phyloP scores from a whole-genome alignment of 92 coral and sea anemone genomes.

The Plumapathes pennacea region DNA sequence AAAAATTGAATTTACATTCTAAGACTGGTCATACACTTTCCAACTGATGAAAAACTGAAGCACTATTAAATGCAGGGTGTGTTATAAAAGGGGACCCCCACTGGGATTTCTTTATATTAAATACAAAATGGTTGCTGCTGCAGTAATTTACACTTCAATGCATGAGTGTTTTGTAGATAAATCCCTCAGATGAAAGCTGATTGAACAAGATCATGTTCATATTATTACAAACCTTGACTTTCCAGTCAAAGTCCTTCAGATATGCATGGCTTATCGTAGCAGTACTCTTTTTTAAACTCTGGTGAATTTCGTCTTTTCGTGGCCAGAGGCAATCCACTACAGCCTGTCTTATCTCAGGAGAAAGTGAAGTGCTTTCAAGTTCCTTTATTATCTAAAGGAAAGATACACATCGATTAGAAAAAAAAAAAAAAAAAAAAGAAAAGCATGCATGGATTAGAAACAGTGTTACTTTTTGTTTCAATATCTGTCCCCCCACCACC shows the following conservation, averaged over 20 bases:
- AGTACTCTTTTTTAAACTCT: slow-evolving; percentile 65
- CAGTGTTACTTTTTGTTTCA: too few relatives aligned
- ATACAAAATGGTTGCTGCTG: neutral
- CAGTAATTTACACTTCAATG: neutral
- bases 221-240: slow-evolving; percentile 85
- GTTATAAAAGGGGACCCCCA: too few relatives aligned
- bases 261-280: slow-evolving; percentile 77
- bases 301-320: slow-evolving; percentile 78
- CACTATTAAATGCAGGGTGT: too few relatives aligned
- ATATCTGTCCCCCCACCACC: too few relatives aligned
- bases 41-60: neutral
- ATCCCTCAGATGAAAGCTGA: too few relatives aligned
- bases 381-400: slow-evolving; percentile 75
- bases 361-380: slow-evolving; percentile 59
- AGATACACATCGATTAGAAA: too few relatives aligned
- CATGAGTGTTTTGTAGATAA: too few relatives aligned
- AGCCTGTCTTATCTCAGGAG: slow-evolving; percentile 74
- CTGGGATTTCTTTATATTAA: neutral
- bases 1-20: slow-evolving; percentile 2
- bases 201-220: too few relatives aligned
- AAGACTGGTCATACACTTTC: neutral
- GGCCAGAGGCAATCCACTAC: slow-evolving; percentile 75
- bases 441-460: too few relatives aligned
- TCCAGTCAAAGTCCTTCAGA: slow-evolving; percentile 98
- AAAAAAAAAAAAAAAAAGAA: too few relatives aligned